These are phyloP conservation scores for Panagrolaimus sp. DNA, from an alignment of 1,140 invertebrate species.

Conservation along the genomic window DNA sequence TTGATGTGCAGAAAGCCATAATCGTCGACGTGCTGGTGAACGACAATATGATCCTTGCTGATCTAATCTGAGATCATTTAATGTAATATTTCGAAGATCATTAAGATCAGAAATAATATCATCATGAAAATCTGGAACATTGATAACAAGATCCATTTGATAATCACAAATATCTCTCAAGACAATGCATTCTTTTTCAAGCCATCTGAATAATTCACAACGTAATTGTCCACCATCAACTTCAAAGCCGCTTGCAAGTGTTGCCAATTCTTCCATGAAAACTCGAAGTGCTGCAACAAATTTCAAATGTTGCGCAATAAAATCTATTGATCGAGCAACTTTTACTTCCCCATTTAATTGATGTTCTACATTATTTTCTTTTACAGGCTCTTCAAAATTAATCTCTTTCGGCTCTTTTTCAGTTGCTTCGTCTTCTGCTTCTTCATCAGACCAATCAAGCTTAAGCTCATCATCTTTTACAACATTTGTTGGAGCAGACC, in stretches of 20 bases:
- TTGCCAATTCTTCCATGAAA: slow-evolving; percentile 85
- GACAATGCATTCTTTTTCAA: slow-evolving; percentile 87
- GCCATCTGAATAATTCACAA: slow-evolving; percentile 92
- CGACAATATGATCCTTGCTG: no score
- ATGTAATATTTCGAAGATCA: slow-evolving; percentile 8
- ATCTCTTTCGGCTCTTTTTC: slow-evolving; percentile 24
- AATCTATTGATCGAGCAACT: slow-evolving; percentile 68
- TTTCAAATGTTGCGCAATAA: slow-evolving; percentile 96
- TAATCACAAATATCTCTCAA: slow-evolving; percentile 85
- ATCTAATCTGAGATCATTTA: neutral
- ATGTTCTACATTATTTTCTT: neutral
- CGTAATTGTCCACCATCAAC: slow-evolving; percentile 91
- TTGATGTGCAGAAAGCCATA: slow-evolving; percentile 71
- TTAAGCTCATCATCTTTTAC: slow-evolving; percentile 62
- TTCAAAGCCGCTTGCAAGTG: slow-evolving; percentile 93
- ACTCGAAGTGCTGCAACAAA: slow-evolving; percentile 97
- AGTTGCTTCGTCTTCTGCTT: slow-evolving; percentile 59
- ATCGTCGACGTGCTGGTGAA: slow-evolving; percentile 29
- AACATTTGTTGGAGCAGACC: slow-evolving; percentile 62
- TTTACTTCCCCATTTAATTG: slow-evolving; percentile 12
- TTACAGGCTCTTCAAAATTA: neutral
- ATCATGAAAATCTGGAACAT: neutral
- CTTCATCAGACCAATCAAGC: slow-evolving; percentile 72
- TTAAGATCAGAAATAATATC: neutral
- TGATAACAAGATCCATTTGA: slow-evolving; percentile 13